Evolutionary conservation across 2,797 vertebrate species (phyloP), one percentile per base, ranked within the genome.

Genomic region (Falco peregrinus): DNA sequence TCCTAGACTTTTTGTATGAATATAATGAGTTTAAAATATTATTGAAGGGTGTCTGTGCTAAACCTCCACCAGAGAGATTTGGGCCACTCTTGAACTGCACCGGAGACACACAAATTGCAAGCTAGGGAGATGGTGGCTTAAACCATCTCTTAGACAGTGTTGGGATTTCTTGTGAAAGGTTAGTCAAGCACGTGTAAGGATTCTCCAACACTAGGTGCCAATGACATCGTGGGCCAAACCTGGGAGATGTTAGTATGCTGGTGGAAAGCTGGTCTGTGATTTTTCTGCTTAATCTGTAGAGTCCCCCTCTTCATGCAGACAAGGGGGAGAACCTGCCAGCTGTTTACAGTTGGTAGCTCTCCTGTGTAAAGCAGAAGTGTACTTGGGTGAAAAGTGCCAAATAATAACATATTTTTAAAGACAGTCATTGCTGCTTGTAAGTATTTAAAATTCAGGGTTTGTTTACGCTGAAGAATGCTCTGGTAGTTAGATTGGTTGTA

Each of bases 141-240:
- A 54, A 3, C n/a, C 24, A 15, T 61, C 24, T 22, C 15, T 54
- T 11, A 5, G 1, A 43, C 39, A 20, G 25, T 11, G 12, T 3
- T 70, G 60, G 6, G 10, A 26, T 70, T 86, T 67, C 29, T 56
- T 51, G 14, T 43, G 51, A 47, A 33, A 56, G 56, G 13, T 47
- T n/a, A 51, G 8, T 59, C 31, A 10, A 60, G 37, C 10, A 10
- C 6, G 13, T 8, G 29, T 24, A 51, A 74, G 14, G 6, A 1
- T 60, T 68, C 16, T 89, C 16, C 16, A 18, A 18, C 61, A 20
- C 8, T 3, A n/a, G 22, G 35, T 75, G 69, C 22, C 19, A 2
- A 4, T 26, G 37, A 7, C 17, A 4, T n/a, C 0, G 1, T 37
- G 61, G n/a, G 12, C 65, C 28, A 56, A 43, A 15, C 15, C 13